Evolutionary conservation across 2,888 invertebrate species (phyloP), one percentile per base, ranked within the genome.

Genomic region (Diarsia brunnea): DNA sequence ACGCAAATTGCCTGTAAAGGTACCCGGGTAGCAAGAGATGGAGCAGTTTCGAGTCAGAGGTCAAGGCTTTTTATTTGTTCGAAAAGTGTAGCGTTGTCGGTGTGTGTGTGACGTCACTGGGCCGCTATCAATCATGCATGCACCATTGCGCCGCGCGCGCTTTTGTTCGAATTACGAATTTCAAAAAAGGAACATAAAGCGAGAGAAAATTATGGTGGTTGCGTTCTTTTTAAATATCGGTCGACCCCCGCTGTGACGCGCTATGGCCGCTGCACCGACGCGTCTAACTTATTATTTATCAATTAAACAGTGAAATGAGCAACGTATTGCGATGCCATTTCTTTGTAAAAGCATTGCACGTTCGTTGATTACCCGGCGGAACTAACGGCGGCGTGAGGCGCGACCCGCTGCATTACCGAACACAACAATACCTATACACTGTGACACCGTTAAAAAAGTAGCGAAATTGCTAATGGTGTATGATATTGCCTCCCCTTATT

Each of bases 381-480:
- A 49, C 21, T 45, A 72, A 71, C 65, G 63, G 68, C 60, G 12
- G 68, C 60, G 12, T 19, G 55, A 65, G 64, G 64, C 65, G 74
- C 79, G 76, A 78, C 80, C 81, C 82, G 53, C 75, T 82, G 89
- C 89, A 86, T 86, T 87, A 88, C 84, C 71, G 84, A 81, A 87
- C 82, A 90, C 90, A 92, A 91, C 90, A 92, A 91, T 92, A n/a
- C n/a, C n/a, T n/a, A 93, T 94, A 92, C 94, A 93, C 92, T 94
- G 95, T 94, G 95, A 96, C 96, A 95, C 94, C 95, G 96, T 96
- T 96, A 96, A 96, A 96, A 96, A 97, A 96, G 94, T 95, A 95
- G 91, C 94, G 93, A 96, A 96, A 96, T 96, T 95, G 96, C 95
- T 96, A 97, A 97, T 97, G 97, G 97, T 95, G 96, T 96, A 96